Percentiles rank a stretch among this genome's conserved stretches.
These are phyloP conservation scores for Nowickia ferox DNA, from an alignment of 2,888 invertebrate genomes.

Conservation along the genomic window DNA sequence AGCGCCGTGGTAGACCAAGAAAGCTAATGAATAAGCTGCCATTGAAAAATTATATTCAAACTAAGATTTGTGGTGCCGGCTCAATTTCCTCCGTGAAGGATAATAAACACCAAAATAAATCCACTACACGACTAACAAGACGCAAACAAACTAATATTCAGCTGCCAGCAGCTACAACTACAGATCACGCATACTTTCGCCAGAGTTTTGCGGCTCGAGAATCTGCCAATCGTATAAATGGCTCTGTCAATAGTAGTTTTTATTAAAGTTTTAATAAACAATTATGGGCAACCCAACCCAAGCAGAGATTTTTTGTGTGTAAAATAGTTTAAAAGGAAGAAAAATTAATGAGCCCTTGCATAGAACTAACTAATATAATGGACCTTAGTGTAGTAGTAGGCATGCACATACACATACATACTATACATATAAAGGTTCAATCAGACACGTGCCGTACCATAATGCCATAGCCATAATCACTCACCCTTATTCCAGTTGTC, in stretches of 20 bases:
- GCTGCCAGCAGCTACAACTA: slow-evolving; percentile 2
- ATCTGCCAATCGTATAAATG: slow-evolving; percentile 57
- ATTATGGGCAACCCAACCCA: background rate
- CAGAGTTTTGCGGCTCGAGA: slow-evolving; percentile 52
- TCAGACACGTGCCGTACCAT: too few species aligned
- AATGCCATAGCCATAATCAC: too few species aligned
- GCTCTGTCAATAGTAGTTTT: slow-evolving; percentile 19
- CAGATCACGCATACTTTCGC: slow-evolving; percentile 49
- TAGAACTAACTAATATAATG: too few species aligned
- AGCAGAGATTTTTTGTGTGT: too few species aligned
- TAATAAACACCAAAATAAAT: background rate
- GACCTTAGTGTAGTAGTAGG: too few species aligned
- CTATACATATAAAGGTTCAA: too few species aligned
- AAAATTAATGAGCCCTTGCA: too few species aligned
- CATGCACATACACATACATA: too few species aligned
- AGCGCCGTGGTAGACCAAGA: slow-evolving; percentile 54
- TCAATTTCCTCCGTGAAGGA: background rate
- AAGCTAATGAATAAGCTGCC: background rate
- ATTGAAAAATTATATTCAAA: background rate
- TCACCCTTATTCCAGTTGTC: too few species aligned
- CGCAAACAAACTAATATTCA: slow-evolving; percentile 23
- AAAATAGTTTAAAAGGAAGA: too few species aligned
- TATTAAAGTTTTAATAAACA: background rate
- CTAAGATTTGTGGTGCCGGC: background rate
- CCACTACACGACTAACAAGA: slow-evolving; percentile 14